Conservation (phyloP, 2,797 vertebrate species). For the Fratercula arctica region DNA sequence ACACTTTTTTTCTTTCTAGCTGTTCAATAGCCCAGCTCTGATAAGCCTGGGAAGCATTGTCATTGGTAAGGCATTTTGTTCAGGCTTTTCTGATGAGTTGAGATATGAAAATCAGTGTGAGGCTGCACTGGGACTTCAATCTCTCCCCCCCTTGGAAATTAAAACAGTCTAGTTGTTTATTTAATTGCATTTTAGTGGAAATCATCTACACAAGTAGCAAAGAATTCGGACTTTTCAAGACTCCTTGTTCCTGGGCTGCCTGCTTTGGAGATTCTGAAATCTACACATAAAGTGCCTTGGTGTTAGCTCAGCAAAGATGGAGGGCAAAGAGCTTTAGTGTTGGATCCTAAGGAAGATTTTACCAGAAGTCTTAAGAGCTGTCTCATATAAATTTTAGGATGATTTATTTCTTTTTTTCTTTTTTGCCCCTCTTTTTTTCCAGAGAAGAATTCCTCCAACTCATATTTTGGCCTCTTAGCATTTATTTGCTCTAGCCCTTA, state of each 20-base stretch:
- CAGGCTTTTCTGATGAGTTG: not conserved
- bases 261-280: not conserved
- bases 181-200: not conserved
- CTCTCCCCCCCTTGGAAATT: not conserved
- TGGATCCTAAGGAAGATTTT: not conserved
- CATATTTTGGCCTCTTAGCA: not conserved
- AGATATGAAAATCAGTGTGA: not conserved
- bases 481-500: not conserved
- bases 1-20: not conserved
- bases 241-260: not conserved
- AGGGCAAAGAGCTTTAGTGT: not conserved
- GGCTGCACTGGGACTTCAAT: not conserved
- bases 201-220: not conserved
- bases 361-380: not conserved
- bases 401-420: not conserved
- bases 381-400: not conserved
- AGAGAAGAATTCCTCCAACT: not conserved
- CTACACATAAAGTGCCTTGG: accelerated
- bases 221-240: not conserved
- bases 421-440: accelerated
- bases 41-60: not conserved
- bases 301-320: not conserved
- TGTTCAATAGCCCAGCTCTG: not conserved
- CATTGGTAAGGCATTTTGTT: not conserved
- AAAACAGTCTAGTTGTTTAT: not conserved